Conservation (phyloP, 2,888 invertebrate genomes). For the Rhagonycha lutea region DNA sequence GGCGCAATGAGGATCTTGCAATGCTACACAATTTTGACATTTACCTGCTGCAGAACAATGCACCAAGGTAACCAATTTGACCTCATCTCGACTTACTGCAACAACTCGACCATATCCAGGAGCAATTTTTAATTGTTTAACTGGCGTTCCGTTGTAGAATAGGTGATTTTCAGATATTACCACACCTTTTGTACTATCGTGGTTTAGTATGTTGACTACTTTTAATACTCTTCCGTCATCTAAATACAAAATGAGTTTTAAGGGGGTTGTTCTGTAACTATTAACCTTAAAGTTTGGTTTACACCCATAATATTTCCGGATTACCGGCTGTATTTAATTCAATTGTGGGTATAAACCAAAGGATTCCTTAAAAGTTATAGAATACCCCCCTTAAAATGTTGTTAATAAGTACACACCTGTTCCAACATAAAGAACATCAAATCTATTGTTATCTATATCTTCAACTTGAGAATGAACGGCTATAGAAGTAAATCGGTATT, state of each 20-base stretch:
- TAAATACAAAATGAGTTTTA: constrained; percentile 41
- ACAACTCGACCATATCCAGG: constrained; percentile 80
- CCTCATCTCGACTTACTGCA: constrained; percentile 85
- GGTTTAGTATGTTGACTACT: constrained; percentile 75
- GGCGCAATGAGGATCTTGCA: constrained; percentile 97
- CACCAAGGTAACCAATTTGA: constrained; percentile 83
- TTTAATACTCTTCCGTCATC: constrained; percentile 93
- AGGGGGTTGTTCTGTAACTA: background rate
- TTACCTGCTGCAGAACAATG: constrained; percentile 66
- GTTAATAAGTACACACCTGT: constrained; percentile 64
- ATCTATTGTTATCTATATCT: constrained; percentile 80
- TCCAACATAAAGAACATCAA: constrained; percentile 93
- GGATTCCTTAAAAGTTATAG: too few relatives aligned
- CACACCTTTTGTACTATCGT: constrained; percentile 66
- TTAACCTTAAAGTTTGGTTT: too few relatives aligned
- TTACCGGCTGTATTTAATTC: too few relatives aligned
- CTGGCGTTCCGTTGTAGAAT: constrained; percentile 68
- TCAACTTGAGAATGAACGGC: constrained; percentile 91
- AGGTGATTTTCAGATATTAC: constrained; percentile 86
- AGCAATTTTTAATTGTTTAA: constrained; percentile 78
- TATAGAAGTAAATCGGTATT: constrained; percentile 88
- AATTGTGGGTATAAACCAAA: too few relatives aligned
- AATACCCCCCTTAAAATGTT: background rate
- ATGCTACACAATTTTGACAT: constrained; percentile 75
- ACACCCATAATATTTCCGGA: too few relatives aligned